phyloP scores from a whole-genome alignment of 2,797 vertebrate genomes.

The Gila robusta region DNA sequence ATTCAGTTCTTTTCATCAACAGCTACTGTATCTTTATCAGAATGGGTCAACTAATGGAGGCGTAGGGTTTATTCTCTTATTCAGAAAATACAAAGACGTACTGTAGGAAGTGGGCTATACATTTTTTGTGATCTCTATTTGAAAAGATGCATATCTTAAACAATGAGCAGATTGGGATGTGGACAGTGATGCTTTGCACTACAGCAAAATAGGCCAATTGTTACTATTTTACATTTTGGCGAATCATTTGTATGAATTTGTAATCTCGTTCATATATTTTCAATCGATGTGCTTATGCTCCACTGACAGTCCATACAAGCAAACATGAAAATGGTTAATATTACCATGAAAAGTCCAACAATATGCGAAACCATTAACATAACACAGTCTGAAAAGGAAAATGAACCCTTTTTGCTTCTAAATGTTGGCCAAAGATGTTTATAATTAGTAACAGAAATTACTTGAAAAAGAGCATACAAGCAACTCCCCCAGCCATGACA shows the following conservation, averaged over 20 bases:
- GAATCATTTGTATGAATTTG: neutral
- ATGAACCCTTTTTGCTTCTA: neutral
- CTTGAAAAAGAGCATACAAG: neutral
- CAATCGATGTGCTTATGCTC: neutral
- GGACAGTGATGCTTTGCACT: neutral
- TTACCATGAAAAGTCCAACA: neutral
- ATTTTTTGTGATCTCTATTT: neutral
- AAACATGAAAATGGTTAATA: neutral
- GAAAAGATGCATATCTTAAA: neutral
- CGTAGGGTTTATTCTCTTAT: neutral
- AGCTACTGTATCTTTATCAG: neutral
- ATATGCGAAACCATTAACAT: neutral
- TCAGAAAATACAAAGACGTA: neutral
- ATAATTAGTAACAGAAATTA: neutral
- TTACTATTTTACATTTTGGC: neutral
- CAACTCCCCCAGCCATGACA: neutral
- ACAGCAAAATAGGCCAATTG: neutral
- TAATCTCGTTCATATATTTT: neutral
- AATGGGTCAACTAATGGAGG: neutral
- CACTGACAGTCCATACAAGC: neutral
- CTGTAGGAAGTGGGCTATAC: neutral
- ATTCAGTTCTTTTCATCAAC: conserved; percentile 13
- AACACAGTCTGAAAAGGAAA: neutral
- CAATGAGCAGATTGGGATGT: neutral
- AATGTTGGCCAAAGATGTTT: neutral